Evolutionary conservation across 2,113 vertebrate species (phyloP).

Genomic region (Bothrops jararaca): DNA sequence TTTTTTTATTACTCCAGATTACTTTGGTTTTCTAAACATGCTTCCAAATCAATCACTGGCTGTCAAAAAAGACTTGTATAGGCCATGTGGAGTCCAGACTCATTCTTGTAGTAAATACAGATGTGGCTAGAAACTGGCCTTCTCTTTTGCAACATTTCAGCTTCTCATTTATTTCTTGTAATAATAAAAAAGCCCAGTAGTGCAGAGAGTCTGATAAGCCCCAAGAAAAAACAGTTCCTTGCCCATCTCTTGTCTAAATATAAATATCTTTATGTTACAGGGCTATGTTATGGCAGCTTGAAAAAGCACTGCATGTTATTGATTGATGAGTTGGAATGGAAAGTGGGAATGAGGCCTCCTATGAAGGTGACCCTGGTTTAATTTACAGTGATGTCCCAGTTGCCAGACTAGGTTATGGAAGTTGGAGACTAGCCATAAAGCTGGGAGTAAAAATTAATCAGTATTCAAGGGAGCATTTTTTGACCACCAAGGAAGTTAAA

Average conservation of each 20-base stretch:
- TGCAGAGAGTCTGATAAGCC: neutral
- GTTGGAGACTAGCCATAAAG: neutral
- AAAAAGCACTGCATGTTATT: neutral
- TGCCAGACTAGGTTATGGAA: neutral
- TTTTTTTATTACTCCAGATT: neutral
- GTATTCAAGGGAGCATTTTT: neutral
- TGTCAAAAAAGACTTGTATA: neutral
- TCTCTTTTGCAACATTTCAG: neutral
- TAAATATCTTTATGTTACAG: neutral
- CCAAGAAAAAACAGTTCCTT: neutral
- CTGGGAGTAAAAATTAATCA: constrained; percentile 21
- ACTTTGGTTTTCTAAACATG: neutral
- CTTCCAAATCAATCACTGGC: neutral
- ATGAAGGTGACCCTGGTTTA: neutral
- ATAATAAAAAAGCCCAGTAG: neutral
- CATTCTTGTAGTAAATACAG: neutral
- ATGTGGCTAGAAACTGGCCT: neutral
- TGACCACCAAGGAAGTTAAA: neutral
- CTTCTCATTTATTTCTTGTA: neutral
- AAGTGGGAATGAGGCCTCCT: neutral
- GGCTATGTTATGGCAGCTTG: neutral
- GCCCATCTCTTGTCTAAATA: neutral
- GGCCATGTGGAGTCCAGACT: neutral
- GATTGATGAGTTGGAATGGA: neutral
- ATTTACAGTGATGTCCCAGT: neutral